These are phyloP conservation scores for Epirrhoe alternata DNA, from an alignment of 2,888 invertebrate genomes.

Conservation along the genomic window DNA sequence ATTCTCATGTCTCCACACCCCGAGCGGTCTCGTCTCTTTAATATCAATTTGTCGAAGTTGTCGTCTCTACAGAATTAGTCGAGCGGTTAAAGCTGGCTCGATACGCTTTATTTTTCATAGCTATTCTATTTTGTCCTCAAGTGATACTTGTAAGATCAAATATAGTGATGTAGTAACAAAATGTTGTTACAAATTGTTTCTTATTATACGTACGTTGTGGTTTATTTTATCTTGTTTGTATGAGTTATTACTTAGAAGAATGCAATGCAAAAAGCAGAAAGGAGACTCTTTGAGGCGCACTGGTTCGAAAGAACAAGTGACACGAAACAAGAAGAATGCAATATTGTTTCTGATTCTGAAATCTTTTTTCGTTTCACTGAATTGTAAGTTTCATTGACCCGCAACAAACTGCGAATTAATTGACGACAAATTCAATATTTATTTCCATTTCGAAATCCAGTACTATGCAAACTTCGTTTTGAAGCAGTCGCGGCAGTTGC, in stretches of 20 bases:
- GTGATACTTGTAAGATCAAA: not conserved
- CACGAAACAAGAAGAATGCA: too few relatives aligned
- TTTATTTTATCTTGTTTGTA: not conserved
- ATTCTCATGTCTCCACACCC: constrained; percentile 54
- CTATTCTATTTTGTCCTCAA: not conserved
- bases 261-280: too few relatives aligned
- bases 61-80: constrained; percentile 18
- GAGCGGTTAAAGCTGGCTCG: constrained; percentile 7
- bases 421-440: constrained; percentile 35
- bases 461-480: constrained; percentile 34
- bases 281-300: too few relatives aligned
- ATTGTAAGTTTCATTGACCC: constrained; percentile 3
- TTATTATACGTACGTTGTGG: not conserved
- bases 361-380: not conserved
- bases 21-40: constrained; percentile 37
- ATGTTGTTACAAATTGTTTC: not conserved
- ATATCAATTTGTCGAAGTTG: constrained; percentile 40
- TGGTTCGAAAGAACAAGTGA: too few relatives aligned
- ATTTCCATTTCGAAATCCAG: constrained; percentile 37
- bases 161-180: not conserved
- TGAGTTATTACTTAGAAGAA: not conserved
- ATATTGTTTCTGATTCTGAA: not conserved
- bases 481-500: constrained; percentile 42
- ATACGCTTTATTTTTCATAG: constrained; percentile 2
- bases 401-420: constrained; percentile 18